Conservation (phyloP, 2,797 vertebrate species). For the Bradypodion pumilum region DNA sequence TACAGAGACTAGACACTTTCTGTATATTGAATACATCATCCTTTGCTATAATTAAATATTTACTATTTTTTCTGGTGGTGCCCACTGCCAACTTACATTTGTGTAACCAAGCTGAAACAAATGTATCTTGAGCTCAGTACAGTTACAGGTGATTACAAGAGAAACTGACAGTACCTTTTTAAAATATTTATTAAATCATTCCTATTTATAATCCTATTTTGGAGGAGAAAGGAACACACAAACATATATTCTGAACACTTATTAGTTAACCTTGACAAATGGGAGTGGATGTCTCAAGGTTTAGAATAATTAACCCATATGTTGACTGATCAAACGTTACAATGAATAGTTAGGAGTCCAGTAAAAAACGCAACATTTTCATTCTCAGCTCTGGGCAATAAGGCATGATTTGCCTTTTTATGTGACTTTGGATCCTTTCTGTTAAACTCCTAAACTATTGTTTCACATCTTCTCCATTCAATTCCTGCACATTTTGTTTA, state of each 20-base stretch:
- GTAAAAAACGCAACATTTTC: conserved; percentile 28
- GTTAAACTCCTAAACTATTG: neutral
- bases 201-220: conserved; percentile 27
- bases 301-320: conserved; percentile 30
- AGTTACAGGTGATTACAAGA: rapidly evolving
- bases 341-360: conserved; percentile 13
- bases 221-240: conserved; percentile 43
- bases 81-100: neutral
- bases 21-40: conserved; percentile 33
- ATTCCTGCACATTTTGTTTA: neutral
- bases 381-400: conserved; percentile 14
- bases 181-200: neutral
- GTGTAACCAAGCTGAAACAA: conserved; percentile 14
- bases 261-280: neutral
- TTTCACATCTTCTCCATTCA: neutral
- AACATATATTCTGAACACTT: neutral
- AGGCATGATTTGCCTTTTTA: conserved; percentile 10
- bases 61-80: neutral
- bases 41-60: neutral
- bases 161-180: conserved; percentile 5
- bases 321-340: conserved; percentile 36
- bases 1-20: conserved; percentile 26
- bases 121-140: neutral
- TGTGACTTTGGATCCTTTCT: neutral
- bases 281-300: conserved; percentile 24